These are phyloP conservation scores for Listronotus bonariensis DNA, from an alignment of 1,140 invertebrate species.

Conservation along the genomic window DNA sequence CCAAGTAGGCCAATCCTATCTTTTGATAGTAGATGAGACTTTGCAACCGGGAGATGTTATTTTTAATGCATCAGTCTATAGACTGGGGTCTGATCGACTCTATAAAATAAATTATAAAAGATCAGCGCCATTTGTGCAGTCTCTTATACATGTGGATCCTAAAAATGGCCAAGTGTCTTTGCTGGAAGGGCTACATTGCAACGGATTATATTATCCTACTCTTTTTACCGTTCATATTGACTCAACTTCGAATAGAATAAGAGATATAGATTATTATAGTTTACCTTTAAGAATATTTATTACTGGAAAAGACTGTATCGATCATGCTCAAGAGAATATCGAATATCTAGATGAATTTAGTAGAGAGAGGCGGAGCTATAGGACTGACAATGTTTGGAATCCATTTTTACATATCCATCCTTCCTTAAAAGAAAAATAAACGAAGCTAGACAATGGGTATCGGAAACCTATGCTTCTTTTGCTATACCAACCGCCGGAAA, in stretches of 20 bases:
- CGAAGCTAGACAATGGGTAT: conserved; percentile 80
- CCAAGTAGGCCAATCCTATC: conserved; percentile 57
- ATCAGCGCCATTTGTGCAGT: conserved; percentile 79
- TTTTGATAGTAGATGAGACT: conserved; percentile 74
- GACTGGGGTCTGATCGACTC: conserved; percentile 70
- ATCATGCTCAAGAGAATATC: conserved; percentile 59
- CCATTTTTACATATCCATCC: conserved; percentile 57
- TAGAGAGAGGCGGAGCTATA: conserved; percentile 42
- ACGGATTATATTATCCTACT: conserved; percentile 80
- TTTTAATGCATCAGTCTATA: conserved; percentile 80
- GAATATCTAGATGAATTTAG: conserved; percentile 58
- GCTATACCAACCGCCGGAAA: conserved; percentile 78
- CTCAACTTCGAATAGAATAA: conserved; percentile 75
- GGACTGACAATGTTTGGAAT: conserved; percentile 47
- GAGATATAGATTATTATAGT: conserved; percentile 83
- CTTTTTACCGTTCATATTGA: conserved; percentile 86
- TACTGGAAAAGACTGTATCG: conserved; percentile 72
- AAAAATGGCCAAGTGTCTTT: conserved; percentile 75
- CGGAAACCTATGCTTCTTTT: conserved; percentile 81
- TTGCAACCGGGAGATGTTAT: conserved; percentile 70
- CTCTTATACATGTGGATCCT: conserved; percentile 74
- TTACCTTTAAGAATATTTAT: conserved; percentile 78
- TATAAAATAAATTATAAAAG: conserved; percentile 78
- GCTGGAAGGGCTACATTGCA: conserved; percentile 73
- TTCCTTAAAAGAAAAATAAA: conserved; percentile 64